Percentiles rank a stretch among this genome's conserved stretches.
Evolutionary conservation across 1,140 invertebrate species (phyloP).

Genomic region (Lepidurus apus): DNA sequence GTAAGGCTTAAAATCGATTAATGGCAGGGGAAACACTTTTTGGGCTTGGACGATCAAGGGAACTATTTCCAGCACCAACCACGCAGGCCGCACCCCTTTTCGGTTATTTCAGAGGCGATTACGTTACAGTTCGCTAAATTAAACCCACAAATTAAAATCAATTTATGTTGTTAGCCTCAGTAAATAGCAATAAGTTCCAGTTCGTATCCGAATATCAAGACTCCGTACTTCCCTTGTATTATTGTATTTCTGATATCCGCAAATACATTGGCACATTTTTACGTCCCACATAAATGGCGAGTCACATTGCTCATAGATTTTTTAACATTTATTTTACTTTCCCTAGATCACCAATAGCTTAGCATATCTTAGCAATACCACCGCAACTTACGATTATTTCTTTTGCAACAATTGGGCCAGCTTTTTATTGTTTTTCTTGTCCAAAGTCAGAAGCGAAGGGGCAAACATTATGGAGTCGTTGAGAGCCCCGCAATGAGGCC

Average conservation of each 20-base stretch:
- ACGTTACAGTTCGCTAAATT: too few species aligned
- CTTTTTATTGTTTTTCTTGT: neutral
- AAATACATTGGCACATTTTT: neutral
- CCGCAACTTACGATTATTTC: too few species aligned
- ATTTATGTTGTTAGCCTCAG: too few species aligned
- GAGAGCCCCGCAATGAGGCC: neutral
- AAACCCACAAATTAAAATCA: too few species aligned
- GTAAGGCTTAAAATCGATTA: neutral
- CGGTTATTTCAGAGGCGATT: too few species aligned
- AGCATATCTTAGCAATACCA: too few species aligned
- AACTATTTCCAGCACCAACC: neutral
- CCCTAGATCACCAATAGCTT: too few species aligned
- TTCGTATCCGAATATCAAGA: neutral
- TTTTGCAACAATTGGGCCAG: neutral
- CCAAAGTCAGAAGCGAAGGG: neutral
- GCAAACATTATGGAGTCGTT: neutral
- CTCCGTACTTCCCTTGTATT: neutral
- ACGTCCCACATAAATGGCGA: slow-evolving; percentile 24
- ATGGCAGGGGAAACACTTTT: neutral
- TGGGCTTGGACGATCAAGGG: neutral
- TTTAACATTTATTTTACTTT: too few species aligned
- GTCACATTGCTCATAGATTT: neutral
- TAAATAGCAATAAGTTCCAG: slow-evolving; percentile 11
- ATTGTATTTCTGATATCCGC: neutral
- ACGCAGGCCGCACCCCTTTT: neutral